Conservation (phyloP, 2,888 invertebrate genomes). For the Lochmaea crataegi region DNA sequence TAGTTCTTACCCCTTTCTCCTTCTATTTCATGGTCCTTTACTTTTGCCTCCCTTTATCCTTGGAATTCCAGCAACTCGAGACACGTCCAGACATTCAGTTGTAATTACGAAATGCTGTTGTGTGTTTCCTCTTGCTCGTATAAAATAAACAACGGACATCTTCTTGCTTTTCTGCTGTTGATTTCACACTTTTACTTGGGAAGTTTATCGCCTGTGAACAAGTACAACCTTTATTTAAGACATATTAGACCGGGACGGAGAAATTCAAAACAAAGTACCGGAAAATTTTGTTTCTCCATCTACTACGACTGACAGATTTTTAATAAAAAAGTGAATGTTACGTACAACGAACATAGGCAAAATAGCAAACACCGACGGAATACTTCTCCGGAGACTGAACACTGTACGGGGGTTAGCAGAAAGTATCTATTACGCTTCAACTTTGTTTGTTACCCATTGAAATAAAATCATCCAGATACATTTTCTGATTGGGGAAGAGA, state of each 20-base stretch:
- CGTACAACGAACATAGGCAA: background rate
- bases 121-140: constrained; percentile 56
- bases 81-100: constrained; percentile 62
- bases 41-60: constrained; percentile 31
- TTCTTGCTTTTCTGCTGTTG: constrained; percentile 25
- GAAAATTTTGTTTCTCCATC: background rate
- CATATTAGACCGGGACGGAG: constrained; percentile 5
- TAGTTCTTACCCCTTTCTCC: constrained; percentile 55
- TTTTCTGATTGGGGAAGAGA: too few relatives aligned
- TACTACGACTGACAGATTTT: background rate
- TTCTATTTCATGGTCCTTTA: constrained; percentile 43
- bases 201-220: constrained; percentile 21
- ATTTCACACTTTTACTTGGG: constrained; percentile 32
- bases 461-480: too few relatives aligned
- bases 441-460: too few relatives aligned
- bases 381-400: background rate
- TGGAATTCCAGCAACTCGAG: constrained; percentile 62
- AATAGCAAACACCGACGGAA: background rate
- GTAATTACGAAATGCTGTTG: constrained; percentile 61
- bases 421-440: background rate
- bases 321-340: background rate
- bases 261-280: background rate
- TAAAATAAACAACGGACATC: constrained; percentile 58
- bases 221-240: constrained; percentile 23
- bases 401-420: background rate